These are phyloP conservation scores for Spodoptera exigua DNA, from an alignment of 2,888 invertebrate species.

Conservation along the genomic window DNA sequence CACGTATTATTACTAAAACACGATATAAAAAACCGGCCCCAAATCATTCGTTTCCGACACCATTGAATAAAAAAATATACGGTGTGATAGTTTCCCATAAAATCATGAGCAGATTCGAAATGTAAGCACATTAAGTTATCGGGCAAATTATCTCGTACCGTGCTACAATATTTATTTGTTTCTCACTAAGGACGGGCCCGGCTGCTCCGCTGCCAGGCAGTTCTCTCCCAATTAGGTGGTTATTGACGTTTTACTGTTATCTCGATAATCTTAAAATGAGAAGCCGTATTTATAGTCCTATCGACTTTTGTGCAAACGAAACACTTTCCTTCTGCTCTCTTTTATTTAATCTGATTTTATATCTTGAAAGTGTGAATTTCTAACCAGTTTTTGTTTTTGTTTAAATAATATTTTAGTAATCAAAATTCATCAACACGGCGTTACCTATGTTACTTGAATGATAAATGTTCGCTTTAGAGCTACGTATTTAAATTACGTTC, in stretches of 20 bases:
- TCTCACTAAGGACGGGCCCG: conserved; percentile 79
- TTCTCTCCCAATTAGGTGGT: conserved; percentile 89
- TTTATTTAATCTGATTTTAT: background rate
- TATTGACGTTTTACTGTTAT: conserved; percentile 89
- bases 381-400: background rate
- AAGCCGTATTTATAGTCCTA: conserved; percentile 79
- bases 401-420: background rate
- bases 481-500: conserved; percentile 4
- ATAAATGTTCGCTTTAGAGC: conserved; percentile 1
- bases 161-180: conserved; percentile 89
- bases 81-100: conserved; percentile 85
- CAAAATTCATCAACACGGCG: background rate
- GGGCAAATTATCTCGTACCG: conserved; percentile 84
- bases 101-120: conserved; percentile 88
- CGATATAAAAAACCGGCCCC: conserved; percentile 13
- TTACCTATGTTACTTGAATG: background rate
- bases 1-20: conserved; percentile 37
- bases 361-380: conserved; percentile 1
- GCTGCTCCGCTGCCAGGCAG: conserved; percentile 80
- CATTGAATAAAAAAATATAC: conserved; percentile 62
- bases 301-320: conserved; percentile 46
- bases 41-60: conserved; percentile 33
- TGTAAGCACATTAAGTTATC: conserved; percentile 89
- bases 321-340: conserved; percentile 36
- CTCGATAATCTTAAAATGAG: conserved; percentile 80